These are phyloP conservation scores for Hestina assimilis DNA, from an alignment of 1,140 invertebrate genomes.

Conservation along the genomic window DNA sequence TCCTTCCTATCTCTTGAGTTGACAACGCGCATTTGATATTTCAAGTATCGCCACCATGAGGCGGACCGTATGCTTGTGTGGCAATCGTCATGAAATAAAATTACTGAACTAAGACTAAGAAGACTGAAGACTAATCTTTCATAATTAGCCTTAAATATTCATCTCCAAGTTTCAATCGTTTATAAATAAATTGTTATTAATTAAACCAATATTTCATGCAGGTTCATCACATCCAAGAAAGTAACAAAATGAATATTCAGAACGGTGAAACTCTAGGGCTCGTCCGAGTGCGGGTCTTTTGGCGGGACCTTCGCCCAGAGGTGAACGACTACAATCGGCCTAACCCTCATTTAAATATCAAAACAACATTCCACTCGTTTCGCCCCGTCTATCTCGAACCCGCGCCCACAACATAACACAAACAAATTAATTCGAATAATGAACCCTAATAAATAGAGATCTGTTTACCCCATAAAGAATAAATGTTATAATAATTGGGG, in stretches of 20 bases:
- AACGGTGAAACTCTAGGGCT: conserved; percentile 19
- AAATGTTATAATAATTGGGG: conserved; percentile 74
- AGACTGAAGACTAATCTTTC: too few species aligned
- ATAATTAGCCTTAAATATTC: too few species aligned
- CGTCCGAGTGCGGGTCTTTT: conserved; percentile 11
- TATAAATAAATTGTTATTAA: too few species aligned
- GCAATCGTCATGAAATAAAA: too few species aligned
- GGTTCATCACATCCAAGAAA: not conserved
- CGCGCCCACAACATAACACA: conserved; percentile 68
- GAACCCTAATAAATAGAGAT: conserved; percentile 75
- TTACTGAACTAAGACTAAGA: too few species aligned
- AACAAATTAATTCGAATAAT: conserved; percentile 78
- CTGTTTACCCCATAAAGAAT: conserved; percentile 75
- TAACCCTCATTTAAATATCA: conserved; percentile 75
- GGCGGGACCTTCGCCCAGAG: conserved; percentile 25
- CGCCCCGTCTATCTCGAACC: conserved; percentile 45
- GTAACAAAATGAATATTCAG: conserved; percentile 29
- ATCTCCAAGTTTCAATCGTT: too few species aligned
- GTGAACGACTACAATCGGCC: conserved; percentile 62
- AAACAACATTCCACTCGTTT: conserved; percentile 67
- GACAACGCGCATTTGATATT: too few species aligned
- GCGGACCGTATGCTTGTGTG: too few species aligned
- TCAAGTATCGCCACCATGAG: too few species aligned
- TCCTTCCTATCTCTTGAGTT: too few species aligned
- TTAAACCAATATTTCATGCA: too few species aligned